phyloP scores from a whole-genome alignment of 2,888 invertebrate species.

The Apotomis betuletana region DNA sequence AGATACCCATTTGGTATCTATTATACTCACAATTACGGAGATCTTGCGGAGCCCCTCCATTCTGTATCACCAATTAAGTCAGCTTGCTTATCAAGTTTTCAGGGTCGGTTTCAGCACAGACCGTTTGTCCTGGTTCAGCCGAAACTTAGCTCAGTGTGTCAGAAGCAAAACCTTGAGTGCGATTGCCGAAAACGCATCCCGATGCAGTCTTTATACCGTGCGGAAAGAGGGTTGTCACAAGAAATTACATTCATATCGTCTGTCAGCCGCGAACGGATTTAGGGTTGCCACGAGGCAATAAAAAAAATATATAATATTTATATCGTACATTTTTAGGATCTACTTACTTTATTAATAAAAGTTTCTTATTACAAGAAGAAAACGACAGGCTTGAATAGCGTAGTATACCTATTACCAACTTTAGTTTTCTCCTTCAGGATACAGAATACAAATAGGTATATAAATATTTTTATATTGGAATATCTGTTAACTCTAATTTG shows the following conservation, averaged over 20 bases:
- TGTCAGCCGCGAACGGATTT: slow-evolving; percentile 5
- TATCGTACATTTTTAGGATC: too few relatives aligned
- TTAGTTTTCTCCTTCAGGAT: too few relatives aligned
- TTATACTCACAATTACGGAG: slow-evolving; percentile 62
- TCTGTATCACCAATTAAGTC: too few relatives aligned
- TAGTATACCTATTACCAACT: too few relatives aligned
- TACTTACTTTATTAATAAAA: too few relatives aligned
- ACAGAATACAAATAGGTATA: too few relatives aligned
- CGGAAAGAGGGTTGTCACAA: slow-evolving; percentile 45
- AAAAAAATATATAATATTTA: too few relatives aligned
- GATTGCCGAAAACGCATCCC: slow-evolving; percentile 58
- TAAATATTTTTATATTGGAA: too few relatives aligned
- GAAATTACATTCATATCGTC: slow-evolving; percentile 34
- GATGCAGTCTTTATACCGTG: slow-evolving; percentile 71
- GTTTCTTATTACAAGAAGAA: too few relatives aligned
- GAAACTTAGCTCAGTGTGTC: slow-evolving; percentile 31
- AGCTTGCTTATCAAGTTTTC: too few relatives aligned
- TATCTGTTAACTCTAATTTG: too few relatives aligned
- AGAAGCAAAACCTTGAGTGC: slow-evolving; percentile 44
- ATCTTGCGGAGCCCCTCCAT: slow-evolving; percentile 60
- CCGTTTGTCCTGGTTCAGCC: neutral
- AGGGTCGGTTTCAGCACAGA: neutral
- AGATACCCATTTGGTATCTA: neutral
- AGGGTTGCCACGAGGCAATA: slow-evolving; percentile 15
- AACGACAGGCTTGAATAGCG: too few relatives aligned